These are phyloP conservation scores for Rhabdophis nuchalis DNA, from an alignment of 2,797 vertebrate genomes.

Conservation along the genomic window DNA sequence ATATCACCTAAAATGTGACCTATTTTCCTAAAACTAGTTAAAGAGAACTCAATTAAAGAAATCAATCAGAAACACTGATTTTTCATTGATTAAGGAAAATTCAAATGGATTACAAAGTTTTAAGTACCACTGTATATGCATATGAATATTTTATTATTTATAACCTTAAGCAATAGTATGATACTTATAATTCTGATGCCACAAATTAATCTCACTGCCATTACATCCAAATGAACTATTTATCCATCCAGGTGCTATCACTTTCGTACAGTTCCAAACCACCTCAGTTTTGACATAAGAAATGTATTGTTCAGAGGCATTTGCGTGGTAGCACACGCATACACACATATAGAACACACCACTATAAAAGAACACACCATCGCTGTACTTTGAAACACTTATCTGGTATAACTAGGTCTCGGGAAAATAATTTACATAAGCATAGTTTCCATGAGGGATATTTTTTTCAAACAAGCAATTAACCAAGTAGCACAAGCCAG, in stretches of 20 bases:
- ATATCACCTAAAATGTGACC: background rate
- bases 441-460: background rate
- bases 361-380: background rate
- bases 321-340: background rate
- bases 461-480: background rate
- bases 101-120: background rate
- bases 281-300: background rate
- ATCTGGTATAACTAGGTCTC: background rate
- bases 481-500: background rate
- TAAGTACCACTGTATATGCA: background rate
- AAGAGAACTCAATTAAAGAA: background rate
- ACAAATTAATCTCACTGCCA: background rate
- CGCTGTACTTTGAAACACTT: background rate
- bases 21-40: background rate
- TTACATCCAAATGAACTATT: background rate
- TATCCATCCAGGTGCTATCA: background rate
- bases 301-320: background rate
- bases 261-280: background rate
- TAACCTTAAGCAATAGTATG: background rate
- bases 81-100: background rate
- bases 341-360: background rate
- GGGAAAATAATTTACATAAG: background rate
- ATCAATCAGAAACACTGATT: background rate
- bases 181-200: background rate
- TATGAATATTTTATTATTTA: background rate